Percentiles rank a stretch among this genome's conserved stretches.
Evolutionary conservation across 2,113 vertebrate species (phyloP).

Genomic region (Arothron firmamentum): DNA sequence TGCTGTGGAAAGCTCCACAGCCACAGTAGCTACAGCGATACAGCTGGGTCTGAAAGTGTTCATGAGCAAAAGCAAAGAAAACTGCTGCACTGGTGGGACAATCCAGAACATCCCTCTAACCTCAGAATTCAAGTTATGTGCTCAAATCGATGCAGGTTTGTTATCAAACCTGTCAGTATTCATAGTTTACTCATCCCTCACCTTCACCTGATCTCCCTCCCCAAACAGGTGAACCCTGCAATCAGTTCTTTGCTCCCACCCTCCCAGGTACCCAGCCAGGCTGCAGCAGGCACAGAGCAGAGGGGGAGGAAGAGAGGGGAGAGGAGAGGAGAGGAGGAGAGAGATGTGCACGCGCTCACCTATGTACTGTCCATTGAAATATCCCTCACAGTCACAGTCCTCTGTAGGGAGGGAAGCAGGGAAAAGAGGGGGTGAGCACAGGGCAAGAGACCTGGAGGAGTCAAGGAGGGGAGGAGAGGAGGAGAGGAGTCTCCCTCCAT

Average conservation of each 20-base stretch:
- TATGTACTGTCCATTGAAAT: slow-evolving; percentile 94
- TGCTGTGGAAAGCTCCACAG: too few species aligned
- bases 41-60: too few species aligned
- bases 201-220: slow-evolving; percentile 28
- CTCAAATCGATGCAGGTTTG: too few species aligned
- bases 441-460: slow-evolving; percentile 64
- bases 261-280: slow-evolving; percentile 52
- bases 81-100: too few species aligned
- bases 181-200: neutral
- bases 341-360: slow-evolving; percentile 82
- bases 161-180: too few species aligned
- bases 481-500: too few species aligned
- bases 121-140: too few species aligned
- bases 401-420: slow-evolving; percentile 83
- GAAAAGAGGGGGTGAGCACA: slow-evolving; percentile 72
- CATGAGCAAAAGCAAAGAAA: too few species aligned
- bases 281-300: slow-evolving; percentile 58
- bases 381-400: slow-evolving; percentile 93
- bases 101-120: too few species aligned
- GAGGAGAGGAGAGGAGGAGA: slow-evolving; percentile 50
- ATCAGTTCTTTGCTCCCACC: slow-evolving; percentile 33
- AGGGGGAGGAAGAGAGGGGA: neutral
- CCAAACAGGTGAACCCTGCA: slow-evolving; percentile 21
- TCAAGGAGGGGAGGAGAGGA: slow-evolving; percentile 37
- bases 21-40: too few species aligned